phyloP scores from a whole-genome alignment of 1,140 invertebrate species.

The Lethocerus indicus region DNA sequence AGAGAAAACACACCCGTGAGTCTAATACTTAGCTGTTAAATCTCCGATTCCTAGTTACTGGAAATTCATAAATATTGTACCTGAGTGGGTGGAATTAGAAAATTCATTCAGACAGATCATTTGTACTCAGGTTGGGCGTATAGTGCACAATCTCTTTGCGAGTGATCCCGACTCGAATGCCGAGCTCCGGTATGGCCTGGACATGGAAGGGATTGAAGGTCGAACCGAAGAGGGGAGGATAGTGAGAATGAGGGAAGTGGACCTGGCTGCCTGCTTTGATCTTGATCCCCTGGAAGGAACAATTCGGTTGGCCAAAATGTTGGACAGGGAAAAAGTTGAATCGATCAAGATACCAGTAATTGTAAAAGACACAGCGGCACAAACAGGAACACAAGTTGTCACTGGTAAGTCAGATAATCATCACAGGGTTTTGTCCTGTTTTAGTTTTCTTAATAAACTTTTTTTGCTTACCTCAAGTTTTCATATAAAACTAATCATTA shows the following conservation, averaged over 20 bases:
- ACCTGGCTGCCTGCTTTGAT: slow-evolving; percentile 49
- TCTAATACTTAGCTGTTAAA: not conserved
- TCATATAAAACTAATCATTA: too few species aligned
- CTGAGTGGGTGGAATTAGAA: not conserved
- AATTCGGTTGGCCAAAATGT: slow-evolving; percentile 8
- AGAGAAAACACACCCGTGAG: slow-evolving; percentile 57
- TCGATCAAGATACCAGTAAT: slow-evolving; percentile 52
- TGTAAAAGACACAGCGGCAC: slow-evolving; percentile 71
- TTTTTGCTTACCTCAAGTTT: too few species aligned
- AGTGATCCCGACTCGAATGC: slow-evolving; percentile 62
- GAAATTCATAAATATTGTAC: not conserved
- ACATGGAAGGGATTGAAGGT: slow-evolving; percentile 49
- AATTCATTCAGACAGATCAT: not conserved
- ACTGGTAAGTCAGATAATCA: slow-evolving; percentile 34
- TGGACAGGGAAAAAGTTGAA: slow-evolving; percentile 76
- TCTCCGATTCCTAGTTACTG: not conserved
- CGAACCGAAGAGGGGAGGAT: slow-evolving; percentile 60
- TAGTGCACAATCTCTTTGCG: slow-evolving; percentile 49
- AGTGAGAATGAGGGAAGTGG: slow-evolving; percentile 51
- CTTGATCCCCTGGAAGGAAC: slow-evolving; percentile 54
- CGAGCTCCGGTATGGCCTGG: slow-evolving; percentile 53
- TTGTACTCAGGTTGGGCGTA: slow-evolving; percentile 40
- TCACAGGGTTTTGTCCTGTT: too few species aligned
- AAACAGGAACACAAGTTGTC: slow-evolving; percentile 51
- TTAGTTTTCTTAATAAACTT: too few species aligned